Conservation (phyloP, 2,113 vertebrate genomes). For the Coracopsis vasa region DNA sequence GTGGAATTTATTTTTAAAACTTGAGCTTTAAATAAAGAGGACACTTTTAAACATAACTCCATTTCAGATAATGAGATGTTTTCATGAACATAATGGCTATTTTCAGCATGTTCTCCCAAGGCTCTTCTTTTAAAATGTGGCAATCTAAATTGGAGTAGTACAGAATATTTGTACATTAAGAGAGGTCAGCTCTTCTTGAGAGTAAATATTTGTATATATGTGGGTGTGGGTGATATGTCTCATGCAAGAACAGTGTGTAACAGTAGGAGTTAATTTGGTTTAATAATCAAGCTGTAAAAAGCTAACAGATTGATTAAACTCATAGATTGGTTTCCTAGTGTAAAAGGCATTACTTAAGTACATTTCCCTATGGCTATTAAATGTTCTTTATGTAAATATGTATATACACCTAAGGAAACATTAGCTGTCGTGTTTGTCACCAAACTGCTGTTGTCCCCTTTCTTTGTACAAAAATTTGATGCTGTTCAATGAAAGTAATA, state of each 20-base stretch:
- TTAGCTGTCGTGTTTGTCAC: not conserved
- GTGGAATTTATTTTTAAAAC: conserved; percentile 30
- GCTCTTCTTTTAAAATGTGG: not conserved
- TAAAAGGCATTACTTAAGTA: not conserved
- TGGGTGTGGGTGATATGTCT: not conserved
- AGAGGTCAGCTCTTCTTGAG: conserved; percentile 21
- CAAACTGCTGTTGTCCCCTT: not conserved
- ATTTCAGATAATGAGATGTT: conserved; percentile 37
- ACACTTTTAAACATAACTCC: not conserved
- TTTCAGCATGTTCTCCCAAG: not conserved
- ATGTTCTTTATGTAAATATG: not conserved
- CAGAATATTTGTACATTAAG: not conserved
- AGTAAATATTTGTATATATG: conserved; percentile 42
- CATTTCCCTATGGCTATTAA: not conserved
- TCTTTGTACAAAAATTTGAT: not conserved
- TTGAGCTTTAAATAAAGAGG: conserved; percentile 44
- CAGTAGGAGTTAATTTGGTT: conserved; percentile 15
- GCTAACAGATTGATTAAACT: not conserved
- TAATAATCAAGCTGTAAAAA: conserved; percentile 38
- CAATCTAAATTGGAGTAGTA: not conserved
- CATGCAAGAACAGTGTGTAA: not conserved
- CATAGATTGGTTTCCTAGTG: not conserved
- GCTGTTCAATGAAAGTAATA: not conserved
- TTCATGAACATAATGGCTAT: conserved; percentile 19
- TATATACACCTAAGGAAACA: not conserved